Percentiles rank a stretch among this genome's conserved stretches.
Conservation (phyloP, 64 coral and sea anemone species). For the Actinia tenebrosa region DNA sequence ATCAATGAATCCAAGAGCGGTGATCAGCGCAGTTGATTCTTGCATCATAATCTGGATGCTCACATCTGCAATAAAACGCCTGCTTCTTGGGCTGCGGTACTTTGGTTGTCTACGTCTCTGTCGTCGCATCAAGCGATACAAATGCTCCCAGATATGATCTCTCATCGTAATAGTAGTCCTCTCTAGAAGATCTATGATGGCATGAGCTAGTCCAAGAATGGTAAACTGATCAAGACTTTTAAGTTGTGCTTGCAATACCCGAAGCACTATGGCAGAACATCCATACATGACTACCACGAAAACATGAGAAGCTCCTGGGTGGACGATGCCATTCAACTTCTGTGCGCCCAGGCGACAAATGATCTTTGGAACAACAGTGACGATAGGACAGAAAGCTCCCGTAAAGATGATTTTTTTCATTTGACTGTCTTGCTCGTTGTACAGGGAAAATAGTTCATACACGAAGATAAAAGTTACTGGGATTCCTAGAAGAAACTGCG, state of each 20-base stretch:
- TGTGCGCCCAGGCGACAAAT: conserved; percentile 52
- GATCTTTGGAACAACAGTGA: conserved; percentile 53
- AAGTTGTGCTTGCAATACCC: conserved; percentile 72
- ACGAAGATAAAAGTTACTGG: not conserved
- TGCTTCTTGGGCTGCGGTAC: conserved; percentile 48
- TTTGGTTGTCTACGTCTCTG: not conserved
- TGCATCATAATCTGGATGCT: conserved; percentile 77
- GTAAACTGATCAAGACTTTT: conserved; percentile 22
- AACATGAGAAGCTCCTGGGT: conserved; percentile 62
- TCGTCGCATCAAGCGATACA: conserved; percentile 29
- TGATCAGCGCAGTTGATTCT: conserved; percentile 56
- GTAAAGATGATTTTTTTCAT: conserved; percentile 20
- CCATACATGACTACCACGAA: conserved; percentile 45
- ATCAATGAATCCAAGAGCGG: conserved; percentile 51
- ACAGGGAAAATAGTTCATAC: conserved; percentile 9
- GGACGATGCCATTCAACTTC: conserved; percentile 47
- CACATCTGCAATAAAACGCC: conserved; percentile 65
- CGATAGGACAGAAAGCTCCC: conserved; percentile 21
- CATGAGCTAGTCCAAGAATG: conserved; percentile 47
- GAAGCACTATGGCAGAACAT: conserved; percentile 60
- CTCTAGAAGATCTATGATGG: conserved; percentile 58
- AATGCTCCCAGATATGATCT: conserved; percentile 64
- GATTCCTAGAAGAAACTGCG: conserved; percentile 48
- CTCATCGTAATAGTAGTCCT: conserved; percentile 67
- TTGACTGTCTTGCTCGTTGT: not conserved